Conservation (phyloP, 1,140 invertebrate genomes). For the Holotrichia oblita region DNA sequence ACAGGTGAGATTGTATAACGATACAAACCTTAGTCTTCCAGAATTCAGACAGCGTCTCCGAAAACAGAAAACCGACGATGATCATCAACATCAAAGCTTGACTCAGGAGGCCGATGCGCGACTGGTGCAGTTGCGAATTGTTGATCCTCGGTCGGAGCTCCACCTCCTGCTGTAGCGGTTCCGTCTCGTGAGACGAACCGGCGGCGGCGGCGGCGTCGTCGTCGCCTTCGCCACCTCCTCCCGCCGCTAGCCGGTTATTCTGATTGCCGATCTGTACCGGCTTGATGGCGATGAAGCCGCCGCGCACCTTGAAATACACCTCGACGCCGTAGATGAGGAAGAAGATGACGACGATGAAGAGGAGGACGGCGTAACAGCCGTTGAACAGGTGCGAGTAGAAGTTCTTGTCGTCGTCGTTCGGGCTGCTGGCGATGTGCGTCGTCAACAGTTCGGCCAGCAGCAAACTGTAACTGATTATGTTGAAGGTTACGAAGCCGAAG, state of each 20-base stretch:
- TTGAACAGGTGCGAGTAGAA: slow-evolving; percentile 89
- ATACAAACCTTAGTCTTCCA: slow-evolving; percentile 80
- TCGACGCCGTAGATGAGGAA: slow-evolving; percentile 95
- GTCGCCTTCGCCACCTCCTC: slow-evolving; percentile 58
- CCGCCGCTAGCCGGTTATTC: slow-evolving; percentile 5
- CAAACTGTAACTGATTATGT: slow-evolving; percentile 87
- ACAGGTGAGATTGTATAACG: not conserved
- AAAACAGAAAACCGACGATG: slow-evolving; percentile 87
- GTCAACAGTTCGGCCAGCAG: slow-evolving; percentile 83
- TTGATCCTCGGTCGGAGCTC: slow-evolving; percentile 69
- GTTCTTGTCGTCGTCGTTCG: slow-evolving; percentile 70
- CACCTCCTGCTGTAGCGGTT: slow-evolving; percentile 52
- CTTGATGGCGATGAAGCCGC: slow-evolving; percentile 61
- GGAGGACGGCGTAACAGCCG: slow-evolving; percentile 88
- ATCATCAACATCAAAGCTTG: slow-evolving; percentile 88
- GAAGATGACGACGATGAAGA: slow-evolving; percentile 91
- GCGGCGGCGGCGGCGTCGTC: slow-evolving; percentile 55
- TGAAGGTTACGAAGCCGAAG: slow-evolving; percentile 90
- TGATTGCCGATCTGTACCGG: slow-evolving; percentile 51
- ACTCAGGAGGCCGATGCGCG: slow-evolving; percentile 84
- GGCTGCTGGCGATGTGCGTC: slow-evolving; percentile 71
- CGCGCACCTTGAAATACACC: slow-evolving; percentile 85
- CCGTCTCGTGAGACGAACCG: slow-evolving; percentile 51
- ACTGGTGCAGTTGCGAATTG: slow-evolving; percentile 91
- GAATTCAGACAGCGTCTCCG: slow-evolving; percentile 88